phyloP scores from a whole-genome alignment of 2,797 vertebrate species.

The Enteromius argenteus region DNA sequence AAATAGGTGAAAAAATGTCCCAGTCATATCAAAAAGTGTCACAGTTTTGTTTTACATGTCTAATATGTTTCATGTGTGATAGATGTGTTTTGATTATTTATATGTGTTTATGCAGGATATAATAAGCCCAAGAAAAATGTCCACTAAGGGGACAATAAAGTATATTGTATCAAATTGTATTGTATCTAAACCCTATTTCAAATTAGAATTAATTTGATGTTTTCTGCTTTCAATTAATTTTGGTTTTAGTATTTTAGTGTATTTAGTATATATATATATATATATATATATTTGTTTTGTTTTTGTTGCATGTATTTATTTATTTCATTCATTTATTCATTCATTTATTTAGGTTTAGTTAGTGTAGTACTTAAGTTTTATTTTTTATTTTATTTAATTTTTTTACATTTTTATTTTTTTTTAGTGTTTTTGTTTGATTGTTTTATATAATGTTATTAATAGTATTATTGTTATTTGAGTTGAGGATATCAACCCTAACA shows the following conservation, averaged over 20 bases:
- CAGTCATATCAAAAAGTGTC: neutral
- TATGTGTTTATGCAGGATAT: too few species aligned
- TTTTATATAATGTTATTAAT: neutral
- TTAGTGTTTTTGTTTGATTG: neutral
- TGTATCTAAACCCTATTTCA: neutral
- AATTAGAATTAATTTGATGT: neutral
- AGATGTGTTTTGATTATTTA: too few species aligned
- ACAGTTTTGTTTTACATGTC: too few species aligned
- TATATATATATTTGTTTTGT: too few species aligned
- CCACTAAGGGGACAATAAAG: too few species aligned
- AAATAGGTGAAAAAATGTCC: neutral
- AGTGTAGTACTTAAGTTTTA: too few species aligned
- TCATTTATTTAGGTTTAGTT: too few species aligned
- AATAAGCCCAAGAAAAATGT: too few species aligned
- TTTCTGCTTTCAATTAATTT: neutral
- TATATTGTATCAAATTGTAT: too few species aligned
- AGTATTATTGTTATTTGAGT: neutral
- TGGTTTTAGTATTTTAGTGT: neutral
- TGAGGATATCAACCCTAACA: neutral
- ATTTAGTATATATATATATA: neutral
- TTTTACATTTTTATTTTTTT: neutral
- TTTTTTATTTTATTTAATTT: too few species aligned
- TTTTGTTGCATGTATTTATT: neutral
- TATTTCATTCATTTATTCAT: neutral
- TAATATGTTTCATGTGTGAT: too few species aligned